Base-by-base conservation (phyloP, 1,140 invertebrate genomes). In the Pararge aegeria region DNA sequence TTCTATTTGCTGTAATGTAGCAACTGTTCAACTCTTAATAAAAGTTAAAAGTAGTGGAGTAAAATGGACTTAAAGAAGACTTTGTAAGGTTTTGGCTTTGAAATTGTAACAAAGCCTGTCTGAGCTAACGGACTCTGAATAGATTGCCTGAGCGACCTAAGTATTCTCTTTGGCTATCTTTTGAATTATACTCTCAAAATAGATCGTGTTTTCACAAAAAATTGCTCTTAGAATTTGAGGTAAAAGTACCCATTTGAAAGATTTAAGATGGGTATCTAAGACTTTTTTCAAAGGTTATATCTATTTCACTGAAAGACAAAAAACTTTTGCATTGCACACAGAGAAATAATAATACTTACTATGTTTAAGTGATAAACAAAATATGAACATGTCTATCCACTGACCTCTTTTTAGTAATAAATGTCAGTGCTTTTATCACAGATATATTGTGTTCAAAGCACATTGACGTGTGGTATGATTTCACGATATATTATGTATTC, bases 31-130 rank as follows among this genome's bases (percentile, higher is more conserved):
- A 46, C 19, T 46, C 42, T 21, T 46, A 46, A 46, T 46, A 46
- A 20, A 46, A 20, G 42, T 46, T 46, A 46, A 42, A 27, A 42
- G 42, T 4, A 46, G 42, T 18, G 12, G 42, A 46, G 42, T 46
- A 46, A 46, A 34, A 46, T 46, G 16, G 38, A 42, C 13, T 46
- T 46, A 20, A 46, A 21, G 42, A 46, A 46, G 20, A 46, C 18
- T 44, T 44, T 46, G 19, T 46, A 46, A 19, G 42, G 42, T 46
- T 46, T 46, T 46, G 38, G 42, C 42, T 46, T 46, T 46, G 42
- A 46, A 46, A 46, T 46, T 46, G 42, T 20, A 46, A 46, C 42
- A 46, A 46, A 46, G 42, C 42, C 42, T 46, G 42, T 46, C 19
- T 46, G 42, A 46, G 42, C 42, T 46, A 46, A 46, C 42, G 42